Evolutionary conservation across 2,888 invertebrate species (phyloP), one percentile per base, ranked within the genome.

Genomic region (Fragum fragum): DNA sequence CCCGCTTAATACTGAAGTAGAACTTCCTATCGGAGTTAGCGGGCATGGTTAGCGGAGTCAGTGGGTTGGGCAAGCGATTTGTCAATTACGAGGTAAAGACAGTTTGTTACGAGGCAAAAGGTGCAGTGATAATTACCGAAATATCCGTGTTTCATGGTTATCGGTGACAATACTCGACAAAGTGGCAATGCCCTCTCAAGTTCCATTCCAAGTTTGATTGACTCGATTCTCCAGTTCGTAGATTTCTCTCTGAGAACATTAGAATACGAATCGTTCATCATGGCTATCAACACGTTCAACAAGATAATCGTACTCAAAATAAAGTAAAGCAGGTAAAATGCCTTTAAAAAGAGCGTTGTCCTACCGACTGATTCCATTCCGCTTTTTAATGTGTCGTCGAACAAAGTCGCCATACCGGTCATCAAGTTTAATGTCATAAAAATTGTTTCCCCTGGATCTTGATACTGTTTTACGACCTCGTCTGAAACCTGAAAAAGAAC

Each of bases 361-460:
- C 90, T 79, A 6, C 90, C 90, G 11, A 70, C 87, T 1, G 26
- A 26, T 11, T 47, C 1, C 21, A 75, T 23, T 29, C 53, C 68
- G 0, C 68, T 70, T 1, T 39, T 21, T 80, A 92, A 88, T 26
- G 68, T 78, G 0, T 76, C 53, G 14, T 68, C 42, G 14, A 66
- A 42, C 1, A 66, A 23, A 1, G 36, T 21, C 0, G 21, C 66
- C 66, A 66, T 66, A 3, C 94, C 94, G 0, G 94, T 82, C 93
- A 93, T 92, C 70, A 92, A 71, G 80, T 92, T 93, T 73, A 93
- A 94, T 18, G 89, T 84, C 14, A 89, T 75, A 81, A 92, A 94
- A 7, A 92, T 73, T 0, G 93, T 91, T 74, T 90, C 81, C n/a
- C 87, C 83, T 0, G 90, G 81, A 7, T 82, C 86, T 0, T 87